Base-by-base conservation (phyloP, 2,113 vertebrate genomes). In the Clarias macrocephalus region DNA sequence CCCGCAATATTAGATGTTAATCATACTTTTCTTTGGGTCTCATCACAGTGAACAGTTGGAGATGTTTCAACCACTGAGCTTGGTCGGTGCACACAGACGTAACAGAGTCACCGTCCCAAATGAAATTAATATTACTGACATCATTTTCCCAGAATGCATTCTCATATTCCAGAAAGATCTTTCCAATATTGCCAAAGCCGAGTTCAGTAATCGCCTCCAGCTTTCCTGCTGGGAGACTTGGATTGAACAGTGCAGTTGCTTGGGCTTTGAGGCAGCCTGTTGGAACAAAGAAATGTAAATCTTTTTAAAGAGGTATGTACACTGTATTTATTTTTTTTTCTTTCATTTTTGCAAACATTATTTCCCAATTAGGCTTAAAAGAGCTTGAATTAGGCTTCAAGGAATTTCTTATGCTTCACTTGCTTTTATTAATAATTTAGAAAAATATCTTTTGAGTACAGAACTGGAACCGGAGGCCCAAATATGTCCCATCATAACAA, bases 111-210 rank as follows among this genome's bases (percentile, higher is more conserved):
- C 89, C 84, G 10, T 91, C 88, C 89, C 91, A 92, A 25, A 93
- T 48, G 12, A 92, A 80, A 30, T 85, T 87, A 30, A 93, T 89
- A 52, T 82, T 21, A 11, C 80, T 88, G 80, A 83, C 83, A 56
- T 87, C 82, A 21, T 62, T 85, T 3, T 83, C 89, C 92, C 92
- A 93, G 84, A 93, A 92, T 0, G 91, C 80, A 52, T 89, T 82
- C 59, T 93, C 90, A 54, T 91, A 93, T 83, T 88, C 91, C 85
- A 93, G 75, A 83, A 91, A 92, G 82, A 92, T 88, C 81, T 93
- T 93, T 60, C 87, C 91, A 85, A 93, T 84, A 42, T 87, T 89
- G 33, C 92, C 92, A 89, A 92, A 93, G 54, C 83, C 56, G 18
- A 91, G 83, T 21, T 75, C 83, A n/a, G 90, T 76, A 60, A 93